A percentile compares a stretch with the other conserved stretches of the same genome.
Evolutionary conservation across 2,113 vertebrate genomes (phyloP).

Genomic region (Oryzias javanicus): DNA sequence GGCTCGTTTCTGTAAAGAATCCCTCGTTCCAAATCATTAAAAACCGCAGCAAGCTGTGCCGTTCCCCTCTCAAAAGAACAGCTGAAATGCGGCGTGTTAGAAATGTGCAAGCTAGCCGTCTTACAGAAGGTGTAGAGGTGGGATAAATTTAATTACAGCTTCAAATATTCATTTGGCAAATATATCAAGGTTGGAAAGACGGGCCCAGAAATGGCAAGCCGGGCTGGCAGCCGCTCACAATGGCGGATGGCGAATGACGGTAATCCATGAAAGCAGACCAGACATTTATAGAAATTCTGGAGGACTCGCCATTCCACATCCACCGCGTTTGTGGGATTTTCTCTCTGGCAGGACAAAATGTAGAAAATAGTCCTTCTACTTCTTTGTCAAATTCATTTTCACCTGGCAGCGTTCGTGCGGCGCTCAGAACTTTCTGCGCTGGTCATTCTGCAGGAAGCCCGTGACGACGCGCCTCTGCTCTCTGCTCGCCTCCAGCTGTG

Average conservation of each 20-base stretch:
- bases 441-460: conserved; percentile 56
- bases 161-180: conserved; percentile 84
- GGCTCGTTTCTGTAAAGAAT: conserved; percentile 60
- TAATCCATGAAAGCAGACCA: conserved; percentile 77
- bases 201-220: conserved; percentile 79
- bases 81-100: conserved; percentile 65
- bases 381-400: conserved; percentile 36
- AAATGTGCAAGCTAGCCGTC: conserved; percentile 74
- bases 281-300: conserved; percentile 74
- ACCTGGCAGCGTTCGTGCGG: neutral
- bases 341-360: conserved; percentile 49
- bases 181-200: conserved; percentile 81
- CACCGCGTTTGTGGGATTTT: conserved; percentile 64
- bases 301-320: conserved; percentile 62
- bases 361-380: conserved; percentile 41
- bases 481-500: conserved; percentile 61
- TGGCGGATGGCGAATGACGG: conserved; percentile 71
- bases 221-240: conserved; percentile 74
- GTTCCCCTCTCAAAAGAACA: conserved; percentile 37
- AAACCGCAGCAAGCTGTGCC: conserved; percentile 66
- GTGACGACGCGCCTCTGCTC: conserved; percentile 27
- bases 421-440: conserved; percentile 28
- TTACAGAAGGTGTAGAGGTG: conserved; percentile 80
- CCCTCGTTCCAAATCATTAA: conserved; percentile 64
- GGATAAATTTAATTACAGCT: conserved; percentile 83